Conservation (phyloP, 2,797 vertebrate species). For the Coracias cyanogaster region DNA sequence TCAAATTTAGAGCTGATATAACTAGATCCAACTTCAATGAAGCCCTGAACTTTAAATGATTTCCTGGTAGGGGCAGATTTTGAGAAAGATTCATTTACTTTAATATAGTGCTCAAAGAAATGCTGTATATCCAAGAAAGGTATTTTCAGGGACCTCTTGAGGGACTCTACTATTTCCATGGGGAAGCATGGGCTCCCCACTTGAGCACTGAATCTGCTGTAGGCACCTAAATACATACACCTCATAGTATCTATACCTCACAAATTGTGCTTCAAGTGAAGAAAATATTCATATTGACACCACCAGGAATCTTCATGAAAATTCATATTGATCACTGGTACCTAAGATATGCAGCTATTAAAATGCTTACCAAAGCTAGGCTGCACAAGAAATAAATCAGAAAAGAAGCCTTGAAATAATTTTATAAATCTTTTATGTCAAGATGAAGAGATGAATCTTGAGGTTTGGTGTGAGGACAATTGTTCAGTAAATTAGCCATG, state of each 20-base stretch:
- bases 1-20: not conserved
- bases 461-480: not conserved
- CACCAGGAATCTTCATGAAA: not conserved
- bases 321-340: not conserved
- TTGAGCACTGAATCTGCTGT: not conserved
- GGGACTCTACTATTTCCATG: rapidly evolving
- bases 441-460: not conserved
- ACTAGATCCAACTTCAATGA: not conserved
- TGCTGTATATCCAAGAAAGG: not conserved
- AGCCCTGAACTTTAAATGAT: not conserved
- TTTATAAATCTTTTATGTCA: not conserved
- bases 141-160: not conserved
- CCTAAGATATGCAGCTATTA: not conserved
- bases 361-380: not conserved
- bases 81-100: not conserved
- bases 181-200: not conserved
- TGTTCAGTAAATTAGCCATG: not conserved
- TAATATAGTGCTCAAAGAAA: not conserved
- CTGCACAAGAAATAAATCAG: not conserved
- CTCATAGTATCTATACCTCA: not conserved
- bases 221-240: not conserved
- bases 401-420: not conserved
- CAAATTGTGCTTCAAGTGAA: not conserved
- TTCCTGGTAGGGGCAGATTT: not conserved
- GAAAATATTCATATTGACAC: not conserved